phyloP scores from a whole-genome alignment of 2,797 vertebrate genomes.

The Trichosurus vulpecula region DNA sequence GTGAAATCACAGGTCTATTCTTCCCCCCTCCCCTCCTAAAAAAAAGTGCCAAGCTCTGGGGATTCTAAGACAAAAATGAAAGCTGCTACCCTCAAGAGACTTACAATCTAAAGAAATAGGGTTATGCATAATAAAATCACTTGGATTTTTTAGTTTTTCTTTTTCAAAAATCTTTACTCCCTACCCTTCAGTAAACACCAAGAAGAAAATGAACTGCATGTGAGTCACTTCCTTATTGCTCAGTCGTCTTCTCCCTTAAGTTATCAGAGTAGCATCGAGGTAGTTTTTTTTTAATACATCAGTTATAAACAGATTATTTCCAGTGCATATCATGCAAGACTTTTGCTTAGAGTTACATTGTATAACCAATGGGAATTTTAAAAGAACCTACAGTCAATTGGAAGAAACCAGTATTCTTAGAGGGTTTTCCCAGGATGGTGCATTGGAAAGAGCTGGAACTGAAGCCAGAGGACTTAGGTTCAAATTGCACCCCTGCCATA shows the following conservation, averaged over 20 bases:
- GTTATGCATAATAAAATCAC: constrained; percentile 38
- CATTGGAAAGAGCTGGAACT: neutral
- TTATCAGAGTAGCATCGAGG: constrained; percentile 19
- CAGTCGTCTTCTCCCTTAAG: constrained; percentile 32
- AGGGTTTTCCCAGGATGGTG: neutral
- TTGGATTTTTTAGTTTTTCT: neutral
- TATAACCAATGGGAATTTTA: neutral
- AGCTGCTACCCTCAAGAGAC: neutral
- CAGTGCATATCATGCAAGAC: neutral
- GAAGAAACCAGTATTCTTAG: neutral
- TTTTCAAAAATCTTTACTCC: constrained; percentile 25
- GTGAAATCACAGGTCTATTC: neutral
- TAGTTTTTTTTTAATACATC: neutral
- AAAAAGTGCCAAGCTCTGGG: neutral
- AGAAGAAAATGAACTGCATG: neutral
- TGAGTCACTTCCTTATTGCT: constrained; percentile 13
- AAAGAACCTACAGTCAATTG: neutral
- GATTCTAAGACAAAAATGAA: neutral
- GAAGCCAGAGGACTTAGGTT: neutral
- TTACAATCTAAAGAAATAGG: neutral
- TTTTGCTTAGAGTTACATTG: neutral
- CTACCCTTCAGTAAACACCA: constrained; percentile 1
- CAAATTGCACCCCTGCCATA: neutral
- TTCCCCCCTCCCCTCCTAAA: neutral
- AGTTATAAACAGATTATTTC: neutral